Evolutionary conservation across 2,797 vertebrate species (phyloP).

Genomic region (Apodemus agrarius): DNA sequence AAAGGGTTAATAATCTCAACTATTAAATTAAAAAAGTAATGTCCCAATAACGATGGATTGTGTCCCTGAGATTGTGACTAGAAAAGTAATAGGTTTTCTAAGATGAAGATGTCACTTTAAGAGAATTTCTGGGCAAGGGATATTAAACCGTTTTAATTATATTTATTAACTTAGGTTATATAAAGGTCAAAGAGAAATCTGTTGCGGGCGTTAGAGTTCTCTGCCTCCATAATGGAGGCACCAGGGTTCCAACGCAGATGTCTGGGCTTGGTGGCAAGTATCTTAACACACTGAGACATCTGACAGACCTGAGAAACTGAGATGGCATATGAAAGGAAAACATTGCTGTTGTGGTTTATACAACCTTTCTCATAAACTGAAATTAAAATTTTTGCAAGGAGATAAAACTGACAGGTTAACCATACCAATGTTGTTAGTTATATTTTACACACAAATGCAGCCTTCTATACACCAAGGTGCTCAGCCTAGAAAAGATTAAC

Average conservation of each 20-base stretch:
- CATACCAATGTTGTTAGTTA: not conserved
- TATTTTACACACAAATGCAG: conserved; percentile 81
- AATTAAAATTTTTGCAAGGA: not conserved
- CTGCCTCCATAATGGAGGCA: not conserved
- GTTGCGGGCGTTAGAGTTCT: not conserved
- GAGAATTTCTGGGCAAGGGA: not conserved
- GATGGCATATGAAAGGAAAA: not conserved
- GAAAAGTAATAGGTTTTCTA: not conserved
- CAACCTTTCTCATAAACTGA: not conserved
- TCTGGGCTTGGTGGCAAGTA: not conserved
- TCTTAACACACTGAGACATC: not conserved
- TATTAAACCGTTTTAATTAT: not conserved
- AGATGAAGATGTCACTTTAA: not conserved
- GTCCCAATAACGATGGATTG: not conserved
- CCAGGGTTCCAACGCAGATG: not conserved
- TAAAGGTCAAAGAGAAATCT: not conserved
- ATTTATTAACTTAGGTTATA: not conserved
- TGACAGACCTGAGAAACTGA: not conserved
- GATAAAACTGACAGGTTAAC: not conserved
- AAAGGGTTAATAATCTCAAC: not conserved
- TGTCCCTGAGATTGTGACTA: not conserved
- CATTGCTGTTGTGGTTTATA: not conserved
- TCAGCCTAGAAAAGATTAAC: conserved; percentile 94
- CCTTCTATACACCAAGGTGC: conserved; percentile 96
- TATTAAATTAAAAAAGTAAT: not conserved